phyloP scores from a whole-genome alignment of 2,888 invertebrate species.

The Parnassius mnemosyne region DNA sequence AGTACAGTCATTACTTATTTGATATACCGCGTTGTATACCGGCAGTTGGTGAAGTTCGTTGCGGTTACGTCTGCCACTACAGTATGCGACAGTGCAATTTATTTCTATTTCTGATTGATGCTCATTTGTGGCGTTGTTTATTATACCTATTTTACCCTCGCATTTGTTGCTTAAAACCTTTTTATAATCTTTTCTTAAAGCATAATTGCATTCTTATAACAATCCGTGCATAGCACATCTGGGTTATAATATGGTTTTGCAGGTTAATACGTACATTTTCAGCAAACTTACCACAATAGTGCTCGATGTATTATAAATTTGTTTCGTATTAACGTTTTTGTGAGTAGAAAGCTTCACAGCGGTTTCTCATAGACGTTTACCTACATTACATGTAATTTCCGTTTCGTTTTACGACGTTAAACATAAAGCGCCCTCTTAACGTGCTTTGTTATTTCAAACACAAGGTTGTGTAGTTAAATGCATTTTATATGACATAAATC shows the following conservation, averaged over 20 bases:
- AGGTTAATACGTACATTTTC: slow-evolving; percentile 2
- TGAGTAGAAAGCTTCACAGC: slow-evolving; percentile 12
- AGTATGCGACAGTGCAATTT: slow-evolving; percentile 62
- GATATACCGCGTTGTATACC: slow-evolving; percentile 15
- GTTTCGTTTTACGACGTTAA: slow-evolving; percentile 23
- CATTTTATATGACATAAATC: not conserved
- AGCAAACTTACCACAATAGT: slow-evolving; percentile 3
- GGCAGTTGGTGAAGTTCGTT: slow-evolving; percentile 34
- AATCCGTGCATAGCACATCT: slow-evolving; percentile 35
- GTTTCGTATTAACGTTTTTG: slow-evolving; percentile 25
- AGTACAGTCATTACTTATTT: slow-evolving; percentile 21
- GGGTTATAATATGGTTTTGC: slow-evolving; percentile 15
- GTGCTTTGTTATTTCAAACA: slow-evolving; percentile 11
- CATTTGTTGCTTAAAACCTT: slow-evolving; percentile 52
- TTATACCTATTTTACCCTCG: slow-evolving; percentile 52
- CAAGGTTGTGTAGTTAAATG: slow-evolving; percentile 6
- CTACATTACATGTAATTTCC: slow-evolving; percentile 24
- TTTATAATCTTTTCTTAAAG: slow-evolving; percentile 51
- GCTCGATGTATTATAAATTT: slow-evolving; percentile 17
- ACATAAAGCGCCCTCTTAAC: slow-evolving; percentile 18
- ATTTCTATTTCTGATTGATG: slow-evolving; percentile 62
- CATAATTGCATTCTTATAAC: slow-evolving; percentile 45
- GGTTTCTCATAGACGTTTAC: slow-evolving; percentile 21
- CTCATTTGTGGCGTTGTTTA: slow-evolving; percentile 59
- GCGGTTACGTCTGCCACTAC: slow-evolving; percentile 53